Base-by-base conservation (phyloP, 2,113 vertebrate species). In the Nothoprocta perdicaria region DNA sequence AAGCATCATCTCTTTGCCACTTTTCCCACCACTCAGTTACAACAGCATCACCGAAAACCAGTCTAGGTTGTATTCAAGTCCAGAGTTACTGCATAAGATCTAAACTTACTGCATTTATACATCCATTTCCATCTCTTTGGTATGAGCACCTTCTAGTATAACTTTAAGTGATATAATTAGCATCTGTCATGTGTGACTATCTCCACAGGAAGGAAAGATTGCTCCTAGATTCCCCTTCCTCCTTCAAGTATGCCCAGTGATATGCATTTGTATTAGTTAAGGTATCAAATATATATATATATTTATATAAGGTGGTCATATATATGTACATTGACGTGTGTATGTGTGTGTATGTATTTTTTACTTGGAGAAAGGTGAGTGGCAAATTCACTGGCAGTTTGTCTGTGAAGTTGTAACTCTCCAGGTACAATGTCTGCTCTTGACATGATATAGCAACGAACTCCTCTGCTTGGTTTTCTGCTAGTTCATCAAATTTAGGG, bases 31-130 rank as follows among this genome's bases (percentile, higher is more conserved):
- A 35, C 16, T 71, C 43, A 58, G 60, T 80, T 89, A n/a, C 45
- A 83, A 55, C 50, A 82, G 55, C 27, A 43, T 13, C 55, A 79
- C 1, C 86, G 63, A 76, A 69, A 95, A n/a, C 60, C 66, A 81
- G 67, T 76, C 55, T 62, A 74, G 60, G 21, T 61, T 96, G 89
- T 84, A 94, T 83, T 92, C 75, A 94, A 90, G 76, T 63, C 71
- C 45, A 57, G 24, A 90, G 23, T 46, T 41, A 82, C 31, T 82
- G 48, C 22, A 85, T 89, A 91, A 77, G 33, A 80, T 85, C 38
- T 63, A 60, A 77, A 67, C 17, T 48, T 69, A 41, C 52, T 48
- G 41, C 80, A 80, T 93, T 86, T 86, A 57, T 79, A 45, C 13
- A 84, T n/a, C 38, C 31, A n/a, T 82, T 89, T 5, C 53, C 38